Evolutionary conservation across 2,113 vertebrate species (phyloP), one percentile per base, ranked within the genome.

Genomic region (Oplegnathus fasciatus): DNA sequence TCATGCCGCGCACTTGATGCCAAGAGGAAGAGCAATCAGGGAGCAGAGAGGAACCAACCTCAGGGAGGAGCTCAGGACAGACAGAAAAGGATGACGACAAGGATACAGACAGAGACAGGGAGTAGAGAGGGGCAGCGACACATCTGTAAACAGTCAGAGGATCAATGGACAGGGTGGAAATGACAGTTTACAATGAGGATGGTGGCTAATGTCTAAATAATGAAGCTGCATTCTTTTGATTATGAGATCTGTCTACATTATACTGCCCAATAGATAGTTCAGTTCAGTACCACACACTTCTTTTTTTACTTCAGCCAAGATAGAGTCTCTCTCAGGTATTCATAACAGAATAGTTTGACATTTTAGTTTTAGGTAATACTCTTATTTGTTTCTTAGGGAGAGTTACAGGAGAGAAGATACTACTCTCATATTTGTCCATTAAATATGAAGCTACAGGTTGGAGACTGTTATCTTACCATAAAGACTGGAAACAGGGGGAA

Each of bases 21-120:
- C 91, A 93, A 95, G 91, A 95, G 95, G 94, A 95, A 95, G 88
- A 93, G 93, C 82, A 96, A 96, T 95, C 93, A 94, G 87, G 86
- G 73, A 84, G 82, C 85, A 80, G 48, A 91, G 87, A 87, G 78
- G 83, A 89, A 83, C 80, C 79, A 44, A 84, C 58, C 75, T 74
- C 76, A 90, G 89, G 91, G 90, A 79, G 80, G 85, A 78, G 82
- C 52, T 84, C 54, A 60, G 76, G 22, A 79, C 66, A 80, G 72
- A 78, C 60, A 83, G 83, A 83, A 3, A 54, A 68, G 34, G 60
- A 81, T 82, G 87, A 90, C 61, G 69, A 67, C 84, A 84, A 82
- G 85, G 76, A 89, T 84, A 75, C 71, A 80, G 86, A 86, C 76
- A 84, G 75, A 88, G 88, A 90, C 80, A 69, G 80, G 52, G 62